These are phyloP conservation scores for Antechinus flavipes DNA, from an alignment of 2,113 vertebrate species.

Conservation along the genomic window DNA sequence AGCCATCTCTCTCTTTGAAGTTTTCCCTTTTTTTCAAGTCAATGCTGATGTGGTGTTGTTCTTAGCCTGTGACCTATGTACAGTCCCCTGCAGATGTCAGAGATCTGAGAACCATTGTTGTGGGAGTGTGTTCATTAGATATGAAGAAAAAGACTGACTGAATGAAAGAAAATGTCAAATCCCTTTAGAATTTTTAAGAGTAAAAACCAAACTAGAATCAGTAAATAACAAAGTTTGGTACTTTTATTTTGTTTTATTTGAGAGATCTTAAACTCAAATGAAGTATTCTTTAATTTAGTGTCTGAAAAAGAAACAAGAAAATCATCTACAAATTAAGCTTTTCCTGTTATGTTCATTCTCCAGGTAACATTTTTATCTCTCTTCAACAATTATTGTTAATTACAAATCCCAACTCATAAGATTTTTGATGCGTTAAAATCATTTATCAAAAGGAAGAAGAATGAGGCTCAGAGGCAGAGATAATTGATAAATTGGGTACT, in stretches of 20 bases:
- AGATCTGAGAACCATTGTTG: constrained; percentile 82
- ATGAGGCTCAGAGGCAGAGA: constrained; percentile 57
- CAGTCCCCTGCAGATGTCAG: constrained; percentile 75
- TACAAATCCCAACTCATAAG: constrained; percentile 65
- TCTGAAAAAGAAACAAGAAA: background rate
- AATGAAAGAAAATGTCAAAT: constrained; percentile 79
- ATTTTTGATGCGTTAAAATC: constrained; percentile 68
- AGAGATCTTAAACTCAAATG: background rate
- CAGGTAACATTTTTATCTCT: constrained; percentile 57
- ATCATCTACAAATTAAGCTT: background rate
- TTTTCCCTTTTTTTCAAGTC: constrained; percentile 70
- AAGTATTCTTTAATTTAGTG: constrained; percentile 38
- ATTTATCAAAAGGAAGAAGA: constrained; percentile 72
- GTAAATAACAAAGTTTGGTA: constrained; percentile 46
- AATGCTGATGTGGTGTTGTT: constrained; percentile 67
- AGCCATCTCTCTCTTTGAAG: constrained; percentile 79
- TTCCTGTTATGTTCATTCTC: constrained; percentile 59
- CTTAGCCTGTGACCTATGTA: constrained; percentile 73
- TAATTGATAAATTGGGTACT: constrained; percentile 62
- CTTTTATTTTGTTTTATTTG: constrained; percentile 26
- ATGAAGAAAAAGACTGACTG: constrained; percentile 79
- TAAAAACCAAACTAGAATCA: constrained; percentile 65
- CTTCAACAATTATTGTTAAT: constrained; percentile 63
- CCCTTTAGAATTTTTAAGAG: constrained; percentile 72
- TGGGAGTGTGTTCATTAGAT: constrained; percentile 77